phyloP scores from a whole-genome alignment of 2,888 invertebrate species.

The Bombylius major region DNA sequence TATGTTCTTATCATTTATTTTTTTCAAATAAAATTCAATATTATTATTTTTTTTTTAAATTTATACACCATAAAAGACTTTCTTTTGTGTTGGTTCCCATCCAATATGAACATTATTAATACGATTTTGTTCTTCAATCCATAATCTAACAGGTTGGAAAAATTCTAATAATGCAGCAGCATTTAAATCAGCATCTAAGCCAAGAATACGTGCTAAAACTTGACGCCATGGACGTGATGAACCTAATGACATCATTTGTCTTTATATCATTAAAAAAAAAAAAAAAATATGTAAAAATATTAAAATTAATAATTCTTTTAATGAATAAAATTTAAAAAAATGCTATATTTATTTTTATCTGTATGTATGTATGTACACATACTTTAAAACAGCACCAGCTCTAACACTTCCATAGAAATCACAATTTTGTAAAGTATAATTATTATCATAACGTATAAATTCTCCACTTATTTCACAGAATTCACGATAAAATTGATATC shows the following conservation, averaged over 20 bases:
- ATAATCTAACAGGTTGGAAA: conserved; percentile 63
- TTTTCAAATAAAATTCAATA: no score
- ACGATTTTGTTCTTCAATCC: conserved; percentile 59
- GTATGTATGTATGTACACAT: neutral
- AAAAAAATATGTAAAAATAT: no score
- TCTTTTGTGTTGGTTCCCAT: conserved; percentile 38
- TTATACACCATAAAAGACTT: no score
- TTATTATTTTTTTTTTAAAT: no score
- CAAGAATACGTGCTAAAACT: conserved; percentile 66
- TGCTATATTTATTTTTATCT: no score
- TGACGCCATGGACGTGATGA: conserved; percentile 68
- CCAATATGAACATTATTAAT: conserved; percentile 49
- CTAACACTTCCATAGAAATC: conserved; percentile 67
- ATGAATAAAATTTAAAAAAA: no score
- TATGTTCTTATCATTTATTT: no score
- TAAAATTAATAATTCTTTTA: no score
- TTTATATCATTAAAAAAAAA: no score
- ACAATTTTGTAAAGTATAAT: conserved; percentile 66
- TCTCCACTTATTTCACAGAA: conserved; percentile 64
- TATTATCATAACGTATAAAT: conserved; percentile 54
- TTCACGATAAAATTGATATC: conserved; percentile 62
- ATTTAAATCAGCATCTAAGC: conserved; percentile 52
- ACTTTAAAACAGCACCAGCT: conserved; percentile 61
- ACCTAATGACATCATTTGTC: conserved; percentile 44
- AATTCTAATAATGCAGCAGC: conserved; percentile 66